Evolutionary conservation across 2,113 vertebrate species (phyloP).

Genomic region (Phyllostomus discolor): DNA sequence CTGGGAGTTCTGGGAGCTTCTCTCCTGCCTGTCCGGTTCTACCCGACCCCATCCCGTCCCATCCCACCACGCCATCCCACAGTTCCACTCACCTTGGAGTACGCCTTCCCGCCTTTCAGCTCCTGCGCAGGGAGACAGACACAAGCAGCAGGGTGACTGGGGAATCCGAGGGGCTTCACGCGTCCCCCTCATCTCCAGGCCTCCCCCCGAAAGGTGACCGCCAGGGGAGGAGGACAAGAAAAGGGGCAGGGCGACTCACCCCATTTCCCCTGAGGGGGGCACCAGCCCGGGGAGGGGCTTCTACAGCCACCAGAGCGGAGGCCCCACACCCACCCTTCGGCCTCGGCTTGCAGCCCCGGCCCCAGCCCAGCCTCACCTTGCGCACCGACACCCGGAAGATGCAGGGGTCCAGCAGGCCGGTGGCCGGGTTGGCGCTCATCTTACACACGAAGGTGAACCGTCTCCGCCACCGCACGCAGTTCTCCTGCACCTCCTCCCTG

Average conservation of each 20-base stretch:
- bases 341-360: too few species aligned
- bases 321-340: neutral
- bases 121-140: conserved; percentile 87
- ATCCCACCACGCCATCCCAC: neutral
- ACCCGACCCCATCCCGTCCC: neutral
- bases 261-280: neutral
- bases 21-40: neutral
- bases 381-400: conserved; percentile 96
- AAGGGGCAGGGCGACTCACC: neutral
- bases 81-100: conserved; percentile 91
- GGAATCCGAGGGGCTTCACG: neutral
- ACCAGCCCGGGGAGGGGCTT: neutral
- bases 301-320: neutral
- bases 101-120: conserved; percentile 97
- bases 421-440: conserved; percentile 96
- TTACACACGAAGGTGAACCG: conserved; percentile 96
- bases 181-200: neutral
- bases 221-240: neutral
- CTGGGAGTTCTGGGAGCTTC: neutral
- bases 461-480: conserved; percentile 97
- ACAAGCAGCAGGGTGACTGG: conserved; percentile 49
- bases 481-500: conserved; percentile 95
- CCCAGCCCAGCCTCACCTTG: conserved; percentile 83
- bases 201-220: neutral
- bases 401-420: conserved; percentile 95